These are phyloP conservation scores for Macrotus californicus DNA, from an alignment of 2,113 vertebrate species.

Conservation along the genomic window DNA sequence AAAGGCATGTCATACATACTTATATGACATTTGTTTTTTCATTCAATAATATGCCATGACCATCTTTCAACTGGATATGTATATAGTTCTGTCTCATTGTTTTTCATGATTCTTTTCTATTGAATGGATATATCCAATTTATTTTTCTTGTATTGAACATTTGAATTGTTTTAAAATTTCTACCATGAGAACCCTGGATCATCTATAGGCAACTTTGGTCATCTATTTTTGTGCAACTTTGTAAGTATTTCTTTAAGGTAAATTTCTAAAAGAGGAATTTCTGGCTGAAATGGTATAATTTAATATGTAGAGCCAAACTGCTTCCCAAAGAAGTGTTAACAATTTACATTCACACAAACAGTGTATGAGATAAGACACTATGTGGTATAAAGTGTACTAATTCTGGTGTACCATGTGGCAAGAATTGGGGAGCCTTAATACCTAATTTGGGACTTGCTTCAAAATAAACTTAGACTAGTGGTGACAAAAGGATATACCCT, in stretches of 20 bases:
- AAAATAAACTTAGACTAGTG: neutral
- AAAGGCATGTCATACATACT: neutral
- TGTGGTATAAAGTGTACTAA: conserved; percentile 61
- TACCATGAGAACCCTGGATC: neutral
- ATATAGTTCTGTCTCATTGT: neutral
- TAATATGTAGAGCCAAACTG: neutral
- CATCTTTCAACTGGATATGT: neutral
- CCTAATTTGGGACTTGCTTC: neutral
- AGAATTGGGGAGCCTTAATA: neutral
- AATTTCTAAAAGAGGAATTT: conserved; percentile 8
- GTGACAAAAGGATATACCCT: neutral
- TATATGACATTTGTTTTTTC: neutral
- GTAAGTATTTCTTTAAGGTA: conserved; percentile 19
- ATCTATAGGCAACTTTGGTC: neutral
- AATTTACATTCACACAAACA: neutral
- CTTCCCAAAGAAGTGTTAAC: neutral
- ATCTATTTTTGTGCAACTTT: neutral
- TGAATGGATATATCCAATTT: neutral
- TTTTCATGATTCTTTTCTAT: conserved; percentile 10
- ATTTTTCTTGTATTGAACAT: conserved; percentile 21
- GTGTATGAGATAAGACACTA: conserved; percentile 44
- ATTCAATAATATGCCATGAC: neutral
- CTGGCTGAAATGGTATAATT: neutral
- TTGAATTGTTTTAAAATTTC: conserved; percentile 13
- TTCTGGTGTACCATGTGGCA: neutral